Conservation (phyloP, 2,113 vertebrate species). For the Proterorhinus semilunaris region DNA sequence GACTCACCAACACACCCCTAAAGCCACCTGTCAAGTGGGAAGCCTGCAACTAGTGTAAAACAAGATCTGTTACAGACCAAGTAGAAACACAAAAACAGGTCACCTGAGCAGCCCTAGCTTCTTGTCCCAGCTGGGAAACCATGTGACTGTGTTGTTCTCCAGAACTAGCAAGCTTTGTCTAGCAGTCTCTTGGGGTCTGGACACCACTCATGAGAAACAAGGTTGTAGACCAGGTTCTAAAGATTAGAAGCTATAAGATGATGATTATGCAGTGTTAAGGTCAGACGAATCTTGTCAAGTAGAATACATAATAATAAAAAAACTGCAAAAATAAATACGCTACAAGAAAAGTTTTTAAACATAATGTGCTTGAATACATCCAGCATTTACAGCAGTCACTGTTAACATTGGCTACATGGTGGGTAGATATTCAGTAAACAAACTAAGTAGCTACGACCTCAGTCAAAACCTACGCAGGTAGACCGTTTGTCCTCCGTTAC, state of each 20-base stretch:
- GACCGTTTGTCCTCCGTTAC: no score
- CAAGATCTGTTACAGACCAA: constrained; percentile 66
- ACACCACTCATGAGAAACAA: constrained; percentile 46
- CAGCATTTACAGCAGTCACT: no score
- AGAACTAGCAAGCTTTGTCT: constrained; percentile 48
- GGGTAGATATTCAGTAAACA: no score
- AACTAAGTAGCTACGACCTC: no score
- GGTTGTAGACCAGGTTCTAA: constrained; percentile 15
- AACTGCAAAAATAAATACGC: constrained; percentile 25
- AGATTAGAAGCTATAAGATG: constrained; percentile 19
- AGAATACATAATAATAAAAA: background rate
- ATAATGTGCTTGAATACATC: no score
- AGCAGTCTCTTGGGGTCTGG: constrained; percentile 47
- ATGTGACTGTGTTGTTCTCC: constrained; percentile 52
- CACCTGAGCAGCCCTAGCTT: constrained; percentile 68
- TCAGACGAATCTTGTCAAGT: constrained; percentile 1
- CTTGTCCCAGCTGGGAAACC: constrained; percentile 55
- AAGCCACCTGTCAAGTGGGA: constrained; percentile 65
- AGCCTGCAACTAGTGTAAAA: constrained; percentile 51
- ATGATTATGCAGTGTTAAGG: constrained; percentile 13
- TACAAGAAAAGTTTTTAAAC: no score
- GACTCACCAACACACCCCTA: constrained; percentile 27
- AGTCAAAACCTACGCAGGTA: no score
- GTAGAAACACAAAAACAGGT: constrained; percentile 68
- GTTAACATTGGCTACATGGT: no score